Evolutionary conservation across 2,888 invertebrate genomes (phyloP), one percentile per base, ranked within the genome.

Genomic region (Empis stercorea): DNA sequence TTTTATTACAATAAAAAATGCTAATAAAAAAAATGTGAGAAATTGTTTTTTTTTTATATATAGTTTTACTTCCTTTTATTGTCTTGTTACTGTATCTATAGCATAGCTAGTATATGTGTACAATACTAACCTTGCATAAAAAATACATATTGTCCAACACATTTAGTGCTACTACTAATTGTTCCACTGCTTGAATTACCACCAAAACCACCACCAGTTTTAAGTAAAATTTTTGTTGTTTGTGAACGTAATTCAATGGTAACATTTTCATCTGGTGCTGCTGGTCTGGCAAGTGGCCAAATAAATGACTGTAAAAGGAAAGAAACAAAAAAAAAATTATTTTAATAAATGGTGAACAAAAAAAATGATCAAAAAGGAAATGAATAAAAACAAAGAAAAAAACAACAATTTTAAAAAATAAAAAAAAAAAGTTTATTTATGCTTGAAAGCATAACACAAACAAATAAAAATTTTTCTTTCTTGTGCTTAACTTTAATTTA

Each of bases 211-310:
- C 57, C 54, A 30, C 57, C 58, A 30, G 59, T 54, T 50, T 57
- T 60, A 14, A 63, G 55, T 23, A 65, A 43, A 6, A 62, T 61
- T 56, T 65, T 65, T 30, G 63, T 65, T 30, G 62, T 62, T 53
- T 65, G 64, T 32, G 57, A 52, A 5, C 64, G 58, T 41, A 65
- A 51, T 56, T 79, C 78, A 45, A 82, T 73, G 53, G 74, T 70
- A 44, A 82, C 67, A 38, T 73, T 68, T 62, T 82, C 82, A 49
- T 78, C 75, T 46, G 73, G 73, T 53, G 77, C 78, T 44, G 81
- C 72, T 3, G 78, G 72, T 48, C 80, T 70, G 7, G 78, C 80
- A 53, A 82, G 72, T 2, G 81, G 81, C 83, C 82, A 83, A 57
- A 80, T 79, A 62, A 80, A 80, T 43, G 71, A 71, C 78, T 80